These are phyloP conservation scores for Myotis davidii DNA, from an alignment of 2,113 vertebrate species.

Conservation along the genomic window DNA sequence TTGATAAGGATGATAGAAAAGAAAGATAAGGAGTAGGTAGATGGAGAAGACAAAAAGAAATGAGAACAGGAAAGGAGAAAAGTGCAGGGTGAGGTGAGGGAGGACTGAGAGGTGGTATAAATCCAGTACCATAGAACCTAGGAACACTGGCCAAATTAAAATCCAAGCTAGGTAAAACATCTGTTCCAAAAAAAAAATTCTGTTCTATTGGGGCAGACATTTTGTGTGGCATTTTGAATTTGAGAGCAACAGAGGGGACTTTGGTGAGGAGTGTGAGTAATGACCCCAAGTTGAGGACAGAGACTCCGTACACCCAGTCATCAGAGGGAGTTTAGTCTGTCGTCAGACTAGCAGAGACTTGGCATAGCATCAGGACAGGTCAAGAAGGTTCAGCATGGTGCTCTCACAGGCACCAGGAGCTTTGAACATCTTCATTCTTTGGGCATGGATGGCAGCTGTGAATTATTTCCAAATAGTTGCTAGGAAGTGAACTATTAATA, in stretches of 20 bases:
- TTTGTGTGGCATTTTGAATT: not conserved
- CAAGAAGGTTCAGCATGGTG: constrained; percentile 4
- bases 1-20: not conserved
- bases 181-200: not conserved
- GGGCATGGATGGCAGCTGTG: constrained; percentile 1
- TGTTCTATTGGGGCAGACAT: not conserved
- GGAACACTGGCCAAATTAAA: not conserved
- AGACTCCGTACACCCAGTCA: not conserved
- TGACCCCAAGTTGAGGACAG: not conserved
- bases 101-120: not conserved
- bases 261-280: not conserved
- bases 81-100: not conserved
- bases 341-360: not conserved
- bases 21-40: not conserved
- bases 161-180: not conserved
- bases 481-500: constrained; percentile 37
- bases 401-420: not conserved
- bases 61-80: not conserved
- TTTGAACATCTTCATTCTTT: constrained; percentile 50
- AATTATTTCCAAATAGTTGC: constrained; percentile 34
- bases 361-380: not conserved
- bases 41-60: not conserved
- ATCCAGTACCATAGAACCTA: not conserved
- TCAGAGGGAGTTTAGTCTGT: not conserved
- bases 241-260: not conserved